A percentile compares a stretch with the other conserved stretches of the same genome.
Evolutionary conservation across 2,888 invertebrate species (phyloP).

Genomic region (Lasioglossum calceatum): DNA sequence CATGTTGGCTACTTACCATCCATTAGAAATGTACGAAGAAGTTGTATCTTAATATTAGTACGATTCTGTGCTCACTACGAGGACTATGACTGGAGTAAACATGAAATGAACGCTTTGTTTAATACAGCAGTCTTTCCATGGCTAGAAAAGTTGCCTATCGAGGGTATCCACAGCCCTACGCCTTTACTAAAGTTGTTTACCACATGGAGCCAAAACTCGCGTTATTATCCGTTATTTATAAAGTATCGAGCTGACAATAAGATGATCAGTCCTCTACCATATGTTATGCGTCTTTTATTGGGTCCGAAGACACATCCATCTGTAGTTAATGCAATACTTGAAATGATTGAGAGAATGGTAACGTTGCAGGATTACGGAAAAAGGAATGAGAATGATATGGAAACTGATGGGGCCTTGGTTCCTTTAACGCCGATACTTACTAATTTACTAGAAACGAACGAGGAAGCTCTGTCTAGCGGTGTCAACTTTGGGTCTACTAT

Average conservation of each 20-base stretch:
- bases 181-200: slow-evolving; percentile 92
- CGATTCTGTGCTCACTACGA: slow-evolving; percentile 93
- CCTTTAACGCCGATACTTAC: slow-evolving; percentile 67
- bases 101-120: slow-evolving; percentile 91
- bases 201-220: slow-evolving; percentile 92
- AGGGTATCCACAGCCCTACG: slow-evolving; percentile 94
- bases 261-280: slow-evolving; percentile 87
- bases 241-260: slow-evolving; percentile 85
- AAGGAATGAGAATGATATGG: slow-evolving; percentile 83
- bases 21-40: slow-evolving; percentile 88
- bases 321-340: slow-evolving; percentile 89
- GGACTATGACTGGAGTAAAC: slow-evolving; percentile 89
- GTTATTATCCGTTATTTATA: slow-evolving; percentile 90
- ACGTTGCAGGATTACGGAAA: slow-evolving; percentile 88
- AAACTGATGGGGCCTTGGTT: slow-evolving; percentile 66
- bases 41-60: slow-evolving; percentile 87
- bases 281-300: slow-evolving; percentile 89
- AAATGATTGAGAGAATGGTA: slow-evolving; percentile 91
- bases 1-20: slow-evolving; percentile 88
- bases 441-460: slow-evolving; percentile 71
- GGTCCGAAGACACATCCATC: slow-evolving; percentile 88
- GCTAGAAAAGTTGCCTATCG: slow-evolving; percentile 90
- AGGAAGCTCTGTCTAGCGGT: slow-evolving; percentile 79
- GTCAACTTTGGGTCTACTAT: slow-evolving; percentile 91
- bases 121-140: slow-evolving; percentile 93